Percentiles rank a stretch among this genome's conserved stretches.
These are phyloP conservation scores for Lepidostoma basale DNA, from an alignment of 1,140 invertebrate species.

Conservation along the genomic window DNA sequence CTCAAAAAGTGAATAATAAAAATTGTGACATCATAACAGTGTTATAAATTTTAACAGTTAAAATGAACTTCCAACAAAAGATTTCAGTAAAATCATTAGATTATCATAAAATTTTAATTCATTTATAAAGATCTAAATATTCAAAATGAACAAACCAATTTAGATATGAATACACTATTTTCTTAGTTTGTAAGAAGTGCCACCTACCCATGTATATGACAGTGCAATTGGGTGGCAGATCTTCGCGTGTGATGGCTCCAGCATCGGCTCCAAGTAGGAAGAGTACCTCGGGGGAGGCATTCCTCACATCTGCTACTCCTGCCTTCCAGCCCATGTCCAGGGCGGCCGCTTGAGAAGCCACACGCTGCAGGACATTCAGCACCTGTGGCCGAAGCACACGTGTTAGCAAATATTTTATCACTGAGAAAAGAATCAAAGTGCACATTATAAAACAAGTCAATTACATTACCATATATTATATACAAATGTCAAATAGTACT, in stretches of 20 bases:
- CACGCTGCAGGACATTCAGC: conserved; percentile 90
- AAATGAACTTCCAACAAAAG: too few species aligned
- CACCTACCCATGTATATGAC: conserved; percentile 88
- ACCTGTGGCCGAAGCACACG: too few species aligned
- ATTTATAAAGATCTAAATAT: not conserved
- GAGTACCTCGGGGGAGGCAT: conserved; percentile 78
- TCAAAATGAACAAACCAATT: not conserved
- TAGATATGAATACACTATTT: not conserved
- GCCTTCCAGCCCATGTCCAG: conserved; percentile 93
- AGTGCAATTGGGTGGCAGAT: conserved; percentile 82
- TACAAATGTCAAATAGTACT: too few species aligned
- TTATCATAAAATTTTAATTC: not conserved
- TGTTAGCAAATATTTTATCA: too few species aligned
- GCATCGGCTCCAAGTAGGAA: conserved; percentile 95
- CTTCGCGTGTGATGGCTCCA: conserved; percentile 73
- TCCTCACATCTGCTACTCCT: conserved; percentile 72
- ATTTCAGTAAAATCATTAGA: too few species aligned
- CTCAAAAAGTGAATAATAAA: too few species aligned
- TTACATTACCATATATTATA: too few species aligned
- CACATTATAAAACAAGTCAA: too few species aligned
- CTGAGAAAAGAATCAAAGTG: too few species aligned
- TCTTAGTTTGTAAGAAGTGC: not conserved
- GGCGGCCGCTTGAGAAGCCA: conserved; percentile 93
- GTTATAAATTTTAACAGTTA: too few species aligned
- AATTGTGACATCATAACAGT: too few species aligned